These are phyloP conservation scores for Pelecanoides urinatrix DNA, from an alignment of 2,113 vertebrate genomes.

Conservation along the genomic window DNA sequence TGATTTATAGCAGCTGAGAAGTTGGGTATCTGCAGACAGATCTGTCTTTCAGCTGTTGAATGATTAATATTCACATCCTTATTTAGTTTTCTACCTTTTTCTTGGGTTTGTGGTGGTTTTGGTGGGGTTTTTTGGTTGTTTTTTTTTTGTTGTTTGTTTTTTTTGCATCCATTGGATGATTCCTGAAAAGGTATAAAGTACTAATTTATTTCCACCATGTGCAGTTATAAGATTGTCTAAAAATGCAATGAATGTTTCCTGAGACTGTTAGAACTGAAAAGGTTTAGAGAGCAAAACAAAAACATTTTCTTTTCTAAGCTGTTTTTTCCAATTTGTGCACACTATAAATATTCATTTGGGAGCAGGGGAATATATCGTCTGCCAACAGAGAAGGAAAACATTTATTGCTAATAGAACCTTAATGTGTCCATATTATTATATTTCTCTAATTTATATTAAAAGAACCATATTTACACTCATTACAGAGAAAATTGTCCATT, in stretches of 20 bases:
- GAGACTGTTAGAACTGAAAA: background rate
- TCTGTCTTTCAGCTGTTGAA: background rate
- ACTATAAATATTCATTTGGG: background rate
- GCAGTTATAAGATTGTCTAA: background rate
- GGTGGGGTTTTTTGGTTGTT: too few relatives aligned
- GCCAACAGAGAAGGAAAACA: background rate
- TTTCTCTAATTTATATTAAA: background rate
- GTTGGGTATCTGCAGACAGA: background rate
- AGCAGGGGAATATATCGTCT: background rate
- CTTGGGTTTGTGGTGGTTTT: background rate
- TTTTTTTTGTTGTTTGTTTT: too few relatives aligned
- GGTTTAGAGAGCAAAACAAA: background rate
- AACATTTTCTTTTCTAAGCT: background rate
- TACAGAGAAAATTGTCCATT: background rate
- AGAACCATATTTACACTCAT: background rate
- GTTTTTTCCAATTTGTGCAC: background rate
- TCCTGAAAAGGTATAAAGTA: background rate
- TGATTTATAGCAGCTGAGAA: constrained; percentile 4
- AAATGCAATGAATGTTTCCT: background rate
- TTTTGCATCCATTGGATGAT: background rate
- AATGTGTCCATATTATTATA: background rate
- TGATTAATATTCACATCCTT: constrained; percentile 6
- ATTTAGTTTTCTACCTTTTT: background rate
- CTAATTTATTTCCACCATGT: background rate
- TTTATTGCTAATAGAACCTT: background rate